These are phyloP conservation scores for Chrysolina haemoptera DNA, from an alignment of 2,888 invertebrate genomes.

Conservation along the genomic window DNA sequence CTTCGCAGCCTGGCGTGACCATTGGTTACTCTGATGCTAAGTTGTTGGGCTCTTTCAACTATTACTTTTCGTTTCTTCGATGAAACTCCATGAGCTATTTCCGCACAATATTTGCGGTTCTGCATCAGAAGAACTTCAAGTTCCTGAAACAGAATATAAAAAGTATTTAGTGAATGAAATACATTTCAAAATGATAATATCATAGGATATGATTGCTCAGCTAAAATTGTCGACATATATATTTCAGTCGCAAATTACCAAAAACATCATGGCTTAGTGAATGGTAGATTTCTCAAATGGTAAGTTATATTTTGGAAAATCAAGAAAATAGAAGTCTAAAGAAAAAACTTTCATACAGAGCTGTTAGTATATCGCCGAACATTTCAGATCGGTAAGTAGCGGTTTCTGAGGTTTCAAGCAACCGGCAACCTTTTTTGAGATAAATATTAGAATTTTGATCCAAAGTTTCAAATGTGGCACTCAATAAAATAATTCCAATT, in stretches of 20 bases:
- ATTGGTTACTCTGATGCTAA: slow-evolving; percentile 96
- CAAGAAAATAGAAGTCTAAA: too few relatives aligned
- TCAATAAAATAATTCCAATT: too few relatives aligned
- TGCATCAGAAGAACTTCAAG: slow-evolving; percentile 99
- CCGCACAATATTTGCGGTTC: slow-evolving; percentile 96
- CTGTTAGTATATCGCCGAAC: too few relatives aligned
- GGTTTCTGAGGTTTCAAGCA: too few relatives aligned
- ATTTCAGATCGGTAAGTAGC: too few relatives aligned
- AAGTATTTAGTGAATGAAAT: neutral
- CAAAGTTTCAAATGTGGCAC: too few relatives aligned
- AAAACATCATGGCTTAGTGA: slow-evolving; percentile 61
- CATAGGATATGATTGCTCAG: slow-evolving; percentile 38
- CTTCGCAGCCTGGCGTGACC: slow-evolving; percentile 96
- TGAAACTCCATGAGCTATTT: slow-evolving; percentile 97
- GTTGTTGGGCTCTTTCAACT: slow-evolving; percentile 96
- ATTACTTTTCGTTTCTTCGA: slow-evolving; percentile 98
- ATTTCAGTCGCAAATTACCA: slow-evolving; percentile 70
- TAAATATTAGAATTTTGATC: too few relatives aligned
- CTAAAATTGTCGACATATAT: slow-evolving; percentile 61
- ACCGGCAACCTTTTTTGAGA: too few relatives aligned
- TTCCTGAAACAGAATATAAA: slow-evolving; percentile 75
- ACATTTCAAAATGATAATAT: slow-evolving; percentile 3
- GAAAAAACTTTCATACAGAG: too few relatives aligned
- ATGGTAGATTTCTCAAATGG: neutral
- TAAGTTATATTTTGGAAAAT: too few relatives aligned